Percentiles rank a stretch among this genome's conserved stretches.
phyloP scores from a whole-genome alignment of 2,888 invertebrate genomes.

The Erynnis tages region DNA sequence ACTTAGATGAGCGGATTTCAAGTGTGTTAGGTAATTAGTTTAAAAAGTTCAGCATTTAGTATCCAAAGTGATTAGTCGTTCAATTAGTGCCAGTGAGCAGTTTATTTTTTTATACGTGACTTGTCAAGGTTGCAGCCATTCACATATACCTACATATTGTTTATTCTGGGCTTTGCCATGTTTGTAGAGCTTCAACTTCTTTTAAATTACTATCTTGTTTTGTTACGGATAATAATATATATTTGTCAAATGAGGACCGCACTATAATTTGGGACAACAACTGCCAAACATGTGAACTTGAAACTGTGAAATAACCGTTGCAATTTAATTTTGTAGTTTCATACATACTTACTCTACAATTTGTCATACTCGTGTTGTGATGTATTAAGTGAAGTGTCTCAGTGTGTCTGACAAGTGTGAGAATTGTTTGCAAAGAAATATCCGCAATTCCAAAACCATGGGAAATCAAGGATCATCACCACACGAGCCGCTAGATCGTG shows the following conservation, averaged over 20 bases:
- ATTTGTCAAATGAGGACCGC: slow-evolving; percentile 63
- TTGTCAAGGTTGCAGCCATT: slow-evolving; percentile 65
- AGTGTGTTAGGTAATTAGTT: slow-evolving; percentile 13
- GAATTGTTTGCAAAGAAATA: background rate
- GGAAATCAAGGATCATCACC: slow-evolving; percentile 92
- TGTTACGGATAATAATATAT: slow-evolving; percentile 60
- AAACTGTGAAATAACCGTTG: slow-evolving; percentile 51
- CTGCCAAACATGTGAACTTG: slow-evolving; percentile 49
- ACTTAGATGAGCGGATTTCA: slow-evolving; percentile 48
- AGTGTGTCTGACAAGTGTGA: slow-evolving; percentile 19
- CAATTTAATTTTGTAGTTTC: slow-evolving; percentile 32
- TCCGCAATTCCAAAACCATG: slow-evolving; percentile 68
- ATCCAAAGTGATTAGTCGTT: slow-evolving; percentile 21
- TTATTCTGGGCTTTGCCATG: slow-evolving; percentile 70
- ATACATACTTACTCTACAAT: too few species aligned
- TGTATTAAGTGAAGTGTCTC: slow-evolving; percentile 8
- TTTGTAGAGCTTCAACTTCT: slow-evolving; percentile 68
- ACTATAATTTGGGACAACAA: slow-evolving; percentile 49
- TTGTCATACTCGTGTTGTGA: background rate
- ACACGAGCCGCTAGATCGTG: slow-evolving; percentile 90
- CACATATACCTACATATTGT: slow-evolving; percentile 62
- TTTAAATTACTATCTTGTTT: slow-evolving; percentile 72
- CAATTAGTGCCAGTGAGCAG: slow-evolving; percentile 25
- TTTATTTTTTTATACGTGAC: slow-evolving; percentile 44
- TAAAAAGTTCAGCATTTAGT: slow-evolving; percentile 2